These are phyloP conservation scores for Platichthys stellatus DNA, from an alignment of 2,113 vertebrate species.

Conservation along the genomic window DNA sequence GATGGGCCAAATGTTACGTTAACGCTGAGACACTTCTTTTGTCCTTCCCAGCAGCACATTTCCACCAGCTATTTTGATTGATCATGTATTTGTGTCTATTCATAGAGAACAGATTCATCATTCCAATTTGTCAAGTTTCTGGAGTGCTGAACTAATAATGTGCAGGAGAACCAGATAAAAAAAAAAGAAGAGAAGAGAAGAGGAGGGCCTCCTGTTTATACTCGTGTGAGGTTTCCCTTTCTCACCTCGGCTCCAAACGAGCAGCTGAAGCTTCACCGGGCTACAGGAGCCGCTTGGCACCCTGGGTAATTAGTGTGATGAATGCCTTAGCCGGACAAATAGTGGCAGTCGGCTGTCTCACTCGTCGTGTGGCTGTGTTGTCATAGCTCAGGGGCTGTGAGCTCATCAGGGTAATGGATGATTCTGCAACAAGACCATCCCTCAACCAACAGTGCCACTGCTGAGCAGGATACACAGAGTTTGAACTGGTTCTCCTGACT, in stretches of 20 bases:
- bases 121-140: conserved; percentile 97
- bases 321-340: conserved; percentile 85
- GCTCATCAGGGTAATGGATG: conserved; percentile 88
- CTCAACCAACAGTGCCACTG: conserved; percentile 74
- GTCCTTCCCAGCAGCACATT: conserved; percentile 84
- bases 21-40: conserved; percentile 67
- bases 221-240: conserved; percentile 89
- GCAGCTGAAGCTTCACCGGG: conserved; percentile 77
- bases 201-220: conserved; percentile 82
- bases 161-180: conserved; percentile 76
- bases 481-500: conserved; percentile 1
- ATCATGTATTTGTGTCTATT: conserved; percentile 93
- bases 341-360: conserved; percentile 84
- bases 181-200: conserved; percentile 79
- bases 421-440: conserved; percentile 77
- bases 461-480: conserved; percentile 22
- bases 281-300: conserved; percentile 88
- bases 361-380: conserved; percentile 79
- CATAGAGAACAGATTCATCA: conserved; percentile 96
- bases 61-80: conserved; percentile 90
- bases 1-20: conserved; percentile 83
- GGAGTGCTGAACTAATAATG: conserved; percentile 90
- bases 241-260: conserved; percentile 87
- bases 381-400: conserved; percentile 75
- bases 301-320: conserved; percentile 92